These are phyloP conservation scores for Caiman crocodilus DNA, from an alignment of 2,797 vertebrate genomes.

Conservation along the genomic window DNA sequence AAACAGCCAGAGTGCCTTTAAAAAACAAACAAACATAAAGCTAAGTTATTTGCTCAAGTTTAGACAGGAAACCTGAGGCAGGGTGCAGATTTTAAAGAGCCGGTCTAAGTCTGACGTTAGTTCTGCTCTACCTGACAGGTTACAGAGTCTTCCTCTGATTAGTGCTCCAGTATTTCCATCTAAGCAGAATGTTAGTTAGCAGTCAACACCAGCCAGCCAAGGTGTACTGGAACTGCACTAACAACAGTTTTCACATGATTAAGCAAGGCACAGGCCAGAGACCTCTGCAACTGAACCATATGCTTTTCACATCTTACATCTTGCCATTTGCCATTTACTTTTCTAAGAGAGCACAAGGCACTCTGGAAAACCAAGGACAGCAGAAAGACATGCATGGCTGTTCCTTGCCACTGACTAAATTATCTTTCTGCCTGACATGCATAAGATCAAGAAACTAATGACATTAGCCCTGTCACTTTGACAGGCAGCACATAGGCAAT, in stretches of 20 bases:
- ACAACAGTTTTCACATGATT: neutral
- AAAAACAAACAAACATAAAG: neutral
- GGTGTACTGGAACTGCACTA: neutral
- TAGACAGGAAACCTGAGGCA: neutral
- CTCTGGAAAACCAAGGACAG: neutral
- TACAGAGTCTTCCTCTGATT: neutral
- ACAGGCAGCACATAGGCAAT: constrained; percentile 21
- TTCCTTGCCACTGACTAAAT: constrained; percentile 2
- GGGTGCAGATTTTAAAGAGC: neutral
- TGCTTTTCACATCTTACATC: neutral
- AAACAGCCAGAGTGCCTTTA: neutral
- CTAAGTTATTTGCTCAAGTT: neutral
- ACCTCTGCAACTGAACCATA: neutral
- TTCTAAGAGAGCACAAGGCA: neutral
- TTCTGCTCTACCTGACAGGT: neutral
- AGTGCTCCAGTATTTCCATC: rapidly evolving
- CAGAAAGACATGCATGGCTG: neutral
- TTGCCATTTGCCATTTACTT: neutral
- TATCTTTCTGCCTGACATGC: neutral
- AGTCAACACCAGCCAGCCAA: neutral
- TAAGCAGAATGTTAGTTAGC: neutral
- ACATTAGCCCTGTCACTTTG: constrained; percentile 39
- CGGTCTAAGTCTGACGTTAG: no score
- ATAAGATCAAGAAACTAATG: constrained; percentile 34
- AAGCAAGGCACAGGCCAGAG: neutral